Evolutionary conservation across 2,113 vertebrate species (phyloP).

Genomic region (Xenopus laevis): DNA sequence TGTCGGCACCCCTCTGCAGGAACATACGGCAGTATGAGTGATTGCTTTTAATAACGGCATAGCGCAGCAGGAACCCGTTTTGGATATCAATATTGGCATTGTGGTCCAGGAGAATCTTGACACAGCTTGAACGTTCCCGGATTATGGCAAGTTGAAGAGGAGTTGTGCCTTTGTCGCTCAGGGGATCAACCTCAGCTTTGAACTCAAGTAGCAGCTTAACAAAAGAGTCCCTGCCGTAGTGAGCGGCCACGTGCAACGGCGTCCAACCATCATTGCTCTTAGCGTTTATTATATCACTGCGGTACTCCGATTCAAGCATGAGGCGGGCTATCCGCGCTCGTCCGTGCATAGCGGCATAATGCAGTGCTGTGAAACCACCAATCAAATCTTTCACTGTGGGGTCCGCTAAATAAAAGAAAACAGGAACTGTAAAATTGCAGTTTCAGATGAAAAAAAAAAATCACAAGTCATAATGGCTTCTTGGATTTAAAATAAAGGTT

Average conservation of each 20-base stretch:
- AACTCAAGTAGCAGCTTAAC: conserved; percentile 94
- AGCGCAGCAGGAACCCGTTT: conserved; percentile 93
- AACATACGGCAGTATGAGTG: conserved; percentile 98
- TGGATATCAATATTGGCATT: conserved; percentile 97
- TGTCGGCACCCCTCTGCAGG: conserved; percentile 94
- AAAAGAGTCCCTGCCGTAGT: conserved; percentile 94
- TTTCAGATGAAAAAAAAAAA: not conserved
- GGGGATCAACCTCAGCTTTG: conserved; percentile 92
- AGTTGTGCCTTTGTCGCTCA: conserved; percentile 96
- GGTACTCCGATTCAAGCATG: conserved; percentile 90
- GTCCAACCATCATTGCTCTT: conserved; percentile 99
- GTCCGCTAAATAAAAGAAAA: conserved; percentile 73
- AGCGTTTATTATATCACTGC: conserved; percentile 92
- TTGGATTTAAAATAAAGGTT: too few species aligned
- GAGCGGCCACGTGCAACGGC: conserved; percentile 94
- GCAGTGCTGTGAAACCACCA: conserved; percentile 94
- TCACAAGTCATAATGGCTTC: too few species aligned
- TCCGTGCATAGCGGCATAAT: conserved; percentile 97
- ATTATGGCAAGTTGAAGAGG: conserved; percentile 96
- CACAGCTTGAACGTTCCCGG: conserved; percentile 93
- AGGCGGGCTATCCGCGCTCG: conserved; percentile 90
- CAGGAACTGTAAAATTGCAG: not conserved
- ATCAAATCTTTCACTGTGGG: conserved; percentile 97
- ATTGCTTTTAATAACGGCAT: conserved; percentile 98
- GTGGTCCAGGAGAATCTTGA: conserved; percentile 95